Conservation (phyloP, 2,113 vertebrate species). For the Siphamia tubifer region DNA sequence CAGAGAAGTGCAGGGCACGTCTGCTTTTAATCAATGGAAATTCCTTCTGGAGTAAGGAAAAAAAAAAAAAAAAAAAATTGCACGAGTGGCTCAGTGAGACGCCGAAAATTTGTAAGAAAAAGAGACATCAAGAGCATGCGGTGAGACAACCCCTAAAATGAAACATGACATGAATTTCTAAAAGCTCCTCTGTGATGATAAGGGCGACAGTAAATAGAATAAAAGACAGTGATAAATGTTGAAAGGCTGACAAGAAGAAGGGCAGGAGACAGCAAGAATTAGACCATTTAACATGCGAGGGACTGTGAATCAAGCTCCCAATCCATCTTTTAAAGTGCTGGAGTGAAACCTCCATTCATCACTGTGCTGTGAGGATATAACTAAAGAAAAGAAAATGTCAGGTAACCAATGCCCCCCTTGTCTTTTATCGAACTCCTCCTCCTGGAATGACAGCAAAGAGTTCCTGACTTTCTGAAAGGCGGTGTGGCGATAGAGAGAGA, state of each 20-base stretch:
- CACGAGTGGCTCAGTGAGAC: not conserved
- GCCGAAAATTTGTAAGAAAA: slow-evolving; percentile 7
- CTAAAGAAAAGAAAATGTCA: slow-evolving; percentile 38
- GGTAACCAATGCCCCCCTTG: slow-evolving; percentile 24
- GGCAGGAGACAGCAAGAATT: slow-evolving; percentile 11
- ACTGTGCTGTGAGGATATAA: slow-evolving; percentile 19
- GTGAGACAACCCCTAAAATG: not conserved
- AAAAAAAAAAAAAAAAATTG: not conserved
- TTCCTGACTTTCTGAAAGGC: slow-evolving; percentile 36
- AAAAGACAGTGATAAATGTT: slow-evolving; percentile 21
- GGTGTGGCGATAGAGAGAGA: slow-evolving; percentile 4
- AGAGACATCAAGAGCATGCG: slow-evolving; percentile 15
- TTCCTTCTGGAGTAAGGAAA: slow-evolving; percentile 70
- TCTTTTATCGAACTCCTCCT: slow-evolving; percentile 27
- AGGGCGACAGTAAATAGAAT: slow-evolving; percentile 2
- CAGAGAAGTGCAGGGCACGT: slow-evolving; percentile 28
- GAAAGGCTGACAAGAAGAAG: slow-evolving; percentile 11
- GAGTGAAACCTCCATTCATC: slow-evolving; percentile 72
- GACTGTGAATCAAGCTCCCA: slow-evolving; percentile 49
- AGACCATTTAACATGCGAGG: slow-evolving; percentile 26
- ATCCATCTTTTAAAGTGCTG: slow-evolving; percentile 80
- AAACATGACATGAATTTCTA: slow-evolving; percentile 24
- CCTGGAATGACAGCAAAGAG: slow-evolving; percentile 18
- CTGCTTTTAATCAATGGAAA: slow-evolving; percentile 76
- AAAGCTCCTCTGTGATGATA: slow-evolving; percentile 2